Evolutionary conservation across 2,888 invertebrate species (phyloP).

Genomic region (Galerucella nymphaeae): DNA sequence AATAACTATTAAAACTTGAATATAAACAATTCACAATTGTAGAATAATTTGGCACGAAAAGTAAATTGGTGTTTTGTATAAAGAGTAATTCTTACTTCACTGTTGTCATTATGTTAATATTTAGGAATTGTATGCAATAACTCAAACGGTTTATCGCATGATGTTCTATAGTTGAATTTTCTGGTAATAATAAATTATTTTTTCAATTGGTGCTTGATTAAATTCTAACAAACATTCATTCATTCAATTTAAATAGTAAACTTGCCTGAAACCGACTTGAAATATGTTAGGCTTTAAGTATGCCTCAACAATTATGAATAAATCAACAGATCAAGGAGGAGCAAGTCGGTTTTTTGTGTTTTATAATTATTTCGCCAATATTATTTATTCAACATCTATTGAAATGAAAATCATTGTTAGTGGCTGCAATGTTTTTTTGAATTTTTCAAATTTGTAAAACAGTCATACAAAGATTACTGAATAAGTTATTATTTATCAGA

Average conservation of each 20-base stretch:
- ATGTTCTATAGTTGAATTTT: conserved; percentile 6
- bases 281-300: too few relatives aligned
- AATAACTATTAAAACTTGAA: conserved; percentile 21
- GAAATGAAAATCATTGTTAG: too few relatives aligned
- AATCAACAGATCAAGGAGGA: too few relatives aligned
- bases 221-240: not conserved
- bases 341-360: too few relatives aligned
- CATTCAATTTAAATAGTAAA: not conserved
- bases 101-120: conserved; percentile 19
- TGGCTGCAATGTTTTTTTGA: too few relatives aligned
- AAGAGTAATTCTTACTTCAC: conserved; percentile 29
- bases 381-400: too few relatives aligned
- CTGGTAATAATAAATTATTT: conserved; percentile 10
- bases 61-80: conserved; percentile 35
- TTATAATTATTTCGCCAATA: too few relatives aligned
- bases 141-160: not conserved
- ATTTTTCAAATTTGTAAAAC: too few relatives aligned
- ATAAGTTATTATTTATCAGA: conserved; percentile 14
- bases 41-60: conserved; percentile 34
- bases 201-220: not conserved
- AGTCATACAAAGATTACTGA: too few relatives aligned
- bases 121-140: conserved; percentile 29
- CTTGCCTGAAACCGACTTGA: too few relatives aligned
- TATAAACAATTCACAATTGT: conserved; percentile 26
- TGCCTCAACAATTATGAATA: too few relatives aligned